Base-by-base conservation (phyloP, 2,797 vertebrate species). In the Okamejei kenojei region DNA sequence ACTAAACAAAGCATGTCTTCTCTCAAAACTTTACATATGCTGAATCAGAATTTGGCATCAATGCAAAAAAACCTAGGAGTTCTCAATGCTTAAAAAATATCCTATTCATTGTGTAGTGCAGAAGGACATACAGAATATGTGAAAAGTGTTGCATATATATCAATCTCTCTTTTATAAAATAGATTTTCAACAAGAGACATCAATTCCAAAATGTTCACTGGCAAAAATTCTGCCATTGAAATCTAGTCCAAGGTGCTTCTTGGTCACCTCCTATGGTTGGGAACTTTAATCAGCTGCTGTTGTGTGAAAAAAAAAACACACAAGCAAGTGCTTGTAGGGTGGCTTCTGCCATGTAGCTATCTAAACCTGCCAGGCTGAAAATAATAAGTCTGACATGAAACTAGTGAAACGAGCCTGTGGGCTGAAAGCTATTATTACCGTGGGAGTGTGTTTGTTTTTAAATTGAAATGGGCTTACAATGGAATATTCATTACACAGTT, bases 381-480 rank as follows among this genome's bases (percentile, higher is more conserved):
- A 88, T 88, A 88, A 88, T 65, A 88, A 35, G n/a, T 7, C 84
- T 88, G 13, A 65, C 84, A 68, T 88, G 84, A 88, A 88, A 68
- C 61, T 35, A 88, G 7, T 32, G 17, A 65, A 88, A 32, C 13
- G 17, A 32, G 32, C 17, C 84, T 68, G 84, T 88, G 84, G 61
- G 84, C 17, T 88, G 84, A 88, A 35, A 88, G 84, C 15, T 65
- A n/a, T 88, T 86, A 68, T 68, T 88, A 88, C 84, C 68, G 84
- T 88, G 84, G 84, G 63, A n/a, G 61, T 21, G 15, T 32, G 84
- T 88, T 88, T 88, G 68, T 88, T 88, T 68, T 68, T 17, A 88
- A 88, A 23, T 68, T 68, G 84, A 88, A 88, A 35, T 35, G 84
- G 9, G n/a, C 61, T 88, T 68, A 88, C 84, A 88, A 88, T 68